These are phyloP conservation scores for Catharus fuscescens DNA, from an alignment of 2,113 vertebrate species.

Conservation along the genomic window DNA sequence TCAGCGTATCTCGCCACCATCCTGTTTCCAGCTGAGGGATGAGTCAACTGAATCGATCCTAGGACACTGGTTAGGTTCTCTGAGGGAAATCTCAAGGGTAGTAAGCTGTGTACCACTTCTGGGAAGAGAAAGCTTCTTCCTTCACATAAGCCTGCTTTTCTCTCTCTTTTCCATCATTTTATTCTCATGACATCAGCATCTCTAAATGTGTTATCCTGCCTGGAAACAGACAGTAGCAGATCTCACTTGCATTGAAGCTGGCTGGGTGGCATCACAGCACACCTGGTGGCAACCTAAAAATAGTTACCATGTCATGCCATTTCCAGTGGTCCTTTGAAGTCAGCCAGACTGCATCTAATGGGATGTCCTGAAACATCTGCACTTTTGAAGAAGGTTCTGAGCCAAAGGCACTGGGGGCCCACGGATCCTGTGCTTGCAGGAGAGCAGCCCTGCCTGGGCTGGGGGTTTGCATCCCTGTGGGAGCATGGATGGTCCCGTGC, in stretches of 20 bases:
- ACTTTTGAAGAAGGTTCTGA: neutral
- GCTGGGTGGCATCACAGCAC: neutral
- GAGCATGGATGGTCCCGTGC: accelerated
- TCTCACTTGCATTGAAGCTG: neutral
- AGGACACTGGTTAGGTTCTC: neutral
- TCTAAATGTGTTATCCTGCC: neutral
- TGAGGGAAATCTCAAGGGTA: neutral
- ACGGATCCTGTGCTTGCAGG: neutral
- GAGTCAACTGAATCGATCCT: neutral
- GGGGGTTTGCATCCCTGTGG: neutral
- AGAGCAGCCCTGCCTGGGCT: neutral
- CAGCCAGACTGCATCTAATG: neutral
- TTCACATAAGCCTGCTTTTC: neutral
- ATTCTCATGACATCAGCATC: neutral
- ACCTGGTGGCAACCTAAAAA: neutral
- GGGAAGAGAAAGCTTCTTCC: neutral
- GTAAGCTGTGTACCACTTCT: neutral
- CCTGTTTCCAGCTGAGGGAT: neutral
- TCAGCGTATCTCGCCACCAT: neutral
- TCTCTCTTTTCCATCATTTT: neutral
- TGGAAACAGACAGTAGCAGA: neutral
- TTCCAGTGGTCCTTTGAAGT: neutral
- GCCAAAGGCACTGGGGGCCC: accelerated
- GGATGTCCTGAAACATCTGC: neutral
- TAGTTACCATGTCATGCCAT: neutral